Conservation (phyloP, 2,797 vertebrate species). For the Gastrophryne carolinensis region DNA sequence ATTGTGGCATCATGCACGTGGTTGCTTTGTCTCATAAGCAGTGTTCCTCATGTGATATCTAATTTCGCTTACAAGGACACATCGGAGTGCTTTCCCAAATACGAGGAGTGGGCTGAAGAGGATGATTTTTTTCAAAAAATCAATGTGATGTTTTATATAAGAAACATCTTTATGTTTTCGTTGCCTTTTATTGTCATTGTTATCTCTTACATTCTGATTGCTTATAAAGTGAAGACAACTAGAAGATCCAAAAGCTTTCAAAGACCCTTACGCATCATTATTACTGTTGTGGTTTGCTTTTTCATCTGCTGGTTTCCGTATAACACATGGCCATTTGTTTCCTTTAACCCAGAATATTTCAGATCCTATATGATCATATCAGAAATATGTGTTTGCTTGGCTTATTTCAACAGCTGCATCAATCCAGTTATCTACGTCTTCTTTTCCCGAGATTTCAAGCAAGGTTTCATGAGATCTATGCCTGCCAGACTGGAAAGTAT, state of each 20-base stretch:
- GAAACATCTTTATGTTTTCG: not conserved
- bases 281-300: not conserved
- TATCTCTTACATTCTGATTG: not conserved
- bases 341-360: not conserved
- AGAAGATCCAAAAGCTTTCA: not conserved
- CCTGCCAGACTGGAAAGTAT: constrained; percentile 68
- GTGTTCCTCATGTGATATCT: not conserved
- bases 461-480: constrained; percentile 56
- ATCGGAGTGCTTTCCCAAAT: not conserved
- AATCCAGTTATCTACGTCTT: constrained; percentile 64
- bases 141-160: not conserved
- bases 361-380: not conserved
- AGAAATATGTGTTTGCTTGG: constrained; percentile 36
- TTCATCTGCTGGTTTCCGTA: constrained; percentile 6
- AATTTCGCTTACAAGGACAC: not conserved
- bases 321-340: not conserved
- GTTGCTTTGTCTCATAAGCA: not conserved
- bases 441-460: constrained; percentile 62
- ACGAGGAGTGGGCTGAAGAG: not conserved
- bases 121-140: not conserved
- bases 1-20: constrained; percentile 47
- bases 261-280: not conserved
- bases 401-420: constrained; percentile 62
- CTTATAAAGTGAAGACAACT: not conserved
- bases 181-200: not conserved